Conservation (phyloP, 2,797 vertebrate species). For the Muraenolepis orangiensis region DNA sequence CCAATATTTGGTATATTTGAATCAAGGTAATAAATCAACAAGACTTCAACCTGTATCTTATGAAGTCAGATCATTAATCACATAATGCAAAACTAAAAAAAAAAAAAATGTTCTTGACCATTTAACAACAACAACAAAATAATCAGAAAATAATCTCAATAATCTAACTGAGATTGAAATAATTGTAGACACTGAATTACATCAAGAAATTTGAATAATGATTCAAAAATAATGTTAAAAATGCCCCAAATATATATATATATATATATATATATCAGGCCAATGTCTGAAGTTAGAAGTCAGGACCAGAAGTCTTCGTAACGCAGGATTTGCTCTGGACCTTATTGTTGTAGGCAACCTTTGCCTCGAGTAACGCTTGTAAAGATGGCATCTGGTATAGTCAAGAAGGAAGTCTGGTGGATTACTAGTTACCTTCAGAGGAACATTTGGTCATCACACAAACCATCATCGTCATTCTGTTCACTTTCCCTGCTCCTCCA, state of each 20-base stretch:
- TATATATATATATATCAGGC: no score
- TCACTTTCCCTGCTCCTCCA: slow-evolving; percentile 65
- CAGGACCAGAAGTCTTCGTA: not conserved
- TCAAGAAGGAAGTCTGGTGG: slow-evolving; percentile 68
- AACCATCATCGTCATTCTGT: slow-evolving; percentile 58
- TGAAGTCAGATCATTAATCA: slow-evolving; percentile 16
- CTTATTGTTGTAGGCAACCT: not conserved
- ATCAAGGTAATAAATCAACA: not conserved
- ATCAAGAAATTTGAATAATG: slow-evolving; percentile 66
- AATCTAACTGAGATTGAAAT: slow-evolving; percentile 67
- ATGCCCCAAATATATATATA: no score
- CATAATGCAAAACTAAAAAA: slow-evolving; percentile 76
- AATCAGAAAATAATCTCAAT: slow-evolving; percentile 73
- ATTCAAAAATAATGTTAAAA: slow-evolving; percentile 69
- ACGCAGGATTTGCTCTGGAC: not conserved
- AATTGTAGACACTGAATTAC: slow-evolving; percentile 79
- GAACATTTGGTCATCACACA: slow-evolving; percentile 80
- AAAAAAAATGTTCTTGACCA: slow-evolving; percentile 68
- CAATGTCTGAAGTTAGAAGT: slow-evolving; percentile 14
- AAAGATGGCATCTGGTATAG: slow-evolving; percentile 78
- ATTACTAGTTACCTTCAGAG: slow-evolving; percentile 74
- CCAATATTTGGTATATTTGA: slow-evolving; percentile 31
- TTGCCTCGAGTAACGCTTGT: slow-evolving; percentile 72
- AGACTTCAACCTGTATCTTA: not conserved
- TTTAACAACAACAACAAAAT: no score